A percentile compares a stretch with the other conserved stretches of the same genome.
phyloP scores from a whole-genome alignment of 1,140 invertebrate genomes.

The Plectrocnemia conspersa region DNA sequence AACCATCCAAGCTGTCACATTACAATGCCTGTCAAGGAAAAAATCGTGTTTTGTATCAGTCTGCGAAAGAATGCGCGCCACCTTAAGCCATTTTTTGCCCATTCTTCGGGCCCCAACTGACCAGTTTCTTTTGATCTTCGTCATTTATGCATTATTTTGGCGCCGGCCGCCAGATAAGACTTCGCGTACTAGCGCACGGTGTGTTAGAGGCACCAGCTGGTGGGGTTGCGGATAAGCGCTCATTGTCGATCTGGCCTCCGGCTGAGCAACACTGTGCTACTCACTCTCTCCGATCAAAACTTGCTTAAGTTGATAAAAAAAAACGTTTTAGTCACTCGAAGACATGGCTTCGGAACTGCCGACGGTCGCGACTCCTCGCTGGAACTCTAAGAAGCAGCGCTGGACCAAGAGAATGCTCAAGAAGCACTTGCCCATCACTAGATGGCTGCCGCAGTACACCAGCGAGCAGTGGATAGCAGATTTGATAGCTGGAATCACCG shows the following conservation, averaged over 20 bases:
- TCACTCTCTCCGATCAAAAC: neutral
- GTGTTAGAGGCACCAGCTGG: neutral
- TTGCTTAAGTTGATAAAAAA: too few relatives aligned
- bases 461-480: constrained; percentile 68
- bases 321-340: too few relatives aligned
- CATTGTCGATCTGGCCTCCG: too few relatives aligned
- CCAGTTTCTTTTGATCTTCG: too few relatives aligned
- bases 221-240: neutral
- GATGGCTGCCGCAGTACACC: constrained; percentile 69
- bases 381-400: constrained; percentile 39
- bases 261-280: neutral
- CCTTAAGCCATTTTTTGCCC: too few relatives aligned
- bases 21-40: too few relatives aligned
- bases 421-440: constrained; percentile 45
- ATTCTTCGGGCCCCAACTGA: too few relatives aligned
- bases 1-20: too few relatives aligned
- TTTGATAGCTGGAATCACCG: constrained; percentile 76
- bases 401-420: constrained; percentile 41
- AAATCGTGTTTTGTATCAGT: too few relatives aligned
- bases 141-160: too few relatives aligned
- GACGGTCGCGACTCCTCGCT: neutral
- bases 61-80: too few relatives aligned
- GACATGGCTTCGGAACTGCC: constrained; percentile 5
- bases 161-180: too few relatives aligned
- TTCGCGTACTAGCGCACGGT: neutral